Conservation (phyloP, 2,888 invertebrate species). For the Drepanosiphum platanoidis region DNA sequence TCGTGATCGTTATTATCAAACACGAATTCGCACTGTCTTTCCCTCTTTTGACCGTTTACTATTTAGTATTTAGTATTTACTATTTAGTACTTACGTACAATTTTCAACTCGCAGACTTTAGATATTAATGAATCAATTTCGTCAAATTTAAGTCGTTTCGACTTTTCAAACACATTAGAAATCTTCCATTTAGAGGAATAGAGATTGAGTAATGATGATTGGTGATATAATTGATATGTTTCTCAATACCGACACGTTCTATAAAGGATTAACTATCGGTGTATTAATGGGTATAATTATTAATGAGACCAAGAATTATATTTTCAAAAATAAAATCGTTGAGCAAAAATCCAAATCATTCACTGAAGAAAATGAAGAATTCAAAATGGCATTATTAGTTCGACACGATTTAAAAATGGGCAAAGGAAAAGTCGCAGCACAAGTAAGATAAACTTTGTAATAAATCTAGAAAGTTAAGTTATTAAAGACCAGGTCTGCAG, state of each 20-base stretch:
- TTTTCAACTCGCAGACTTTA: no score
- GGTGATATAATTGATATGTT: neutral
- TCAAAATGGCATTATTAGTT: constrained; percentile 85
- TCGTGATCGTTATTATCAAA: no score
- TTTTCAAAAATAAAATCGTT: neutral
- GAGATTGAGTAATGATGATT: no score
- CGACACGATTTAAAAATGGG: constrained; percentile 93
- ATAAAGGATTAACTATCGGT: constrained; percentile 7
- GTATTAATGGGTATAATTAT: neutral
- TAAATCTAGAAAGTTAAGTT: neutral
- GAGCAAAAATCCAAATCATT: neutral
- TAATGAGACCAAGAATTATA: neutral
- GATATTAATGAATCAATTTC: no score
- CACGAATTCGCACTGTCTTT: no score
- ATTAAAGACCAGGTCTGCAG: neutral
- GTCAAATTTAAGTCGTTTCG: no score
- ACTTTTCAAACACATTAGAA: no score
- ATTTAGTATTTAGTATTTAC: no score
- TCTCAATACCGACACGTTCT: neutral
- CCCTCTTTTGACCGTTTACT: no score
- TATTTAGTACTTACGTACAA: no score
- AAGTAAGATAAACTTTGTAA: constrained; percentile 66
- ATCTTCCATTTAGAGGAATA: no score
- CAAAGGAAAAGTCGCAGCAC: constrained; percentile 93
- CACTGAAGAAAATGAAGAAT: constrained; percentile 11